Conservation (phyloP, 2,113 vertebrate species). For the Castor canadensis region DNA sequence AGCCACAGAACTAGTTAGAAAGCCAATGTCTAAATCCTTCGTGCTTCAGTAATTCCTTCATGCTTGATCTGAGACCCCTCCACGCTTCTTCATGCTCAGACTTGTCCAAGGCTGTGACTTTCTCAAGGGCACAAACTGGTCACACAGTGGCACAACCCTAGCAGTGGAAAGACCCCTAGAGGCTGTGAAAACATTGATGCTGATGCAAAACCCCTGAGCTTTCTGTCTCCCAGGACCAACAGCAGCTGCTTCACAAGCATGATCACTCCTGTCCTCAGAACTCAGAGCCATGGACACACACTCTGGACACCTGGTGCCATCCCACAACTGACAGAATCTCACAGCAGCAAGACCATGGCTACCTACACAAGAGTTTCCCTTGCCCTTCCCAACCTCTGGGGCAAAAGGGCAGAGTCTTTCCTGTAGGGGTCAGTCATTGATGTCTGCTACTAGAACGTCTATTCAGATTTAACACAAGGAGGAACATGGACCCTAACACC, state of each 20-base stretch:
- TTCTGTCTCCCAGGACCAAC: not conserved
- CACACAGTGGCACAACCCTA: not conserved
- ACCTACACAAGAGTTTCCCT: not conserved
- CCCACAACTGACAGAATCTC: not conserved
- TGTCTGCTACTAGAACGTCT: not conserved
- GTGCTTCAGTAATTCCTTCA: not conserved
- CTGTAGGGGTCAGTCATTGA: not conserved
- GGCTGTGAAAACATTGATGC: not conserved
- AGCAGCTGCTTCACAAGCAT: not conserved
- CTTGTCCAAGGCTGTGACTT: not conserved
- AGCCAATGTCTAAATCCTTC: not conserved
- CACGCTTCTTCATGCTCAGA: no score
- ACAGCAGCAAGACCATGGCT: not conserved
- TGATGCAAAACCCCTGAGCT: not conserved
- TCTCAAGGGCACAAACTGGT: not conserved
- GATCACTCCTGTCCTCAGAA: not conserved
- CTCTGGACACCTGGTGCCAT: not conserved
- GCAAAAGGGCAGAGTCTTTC: not conserved
- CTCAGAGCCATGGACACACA: not conserved
- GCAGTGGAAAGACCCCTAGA: not conserved
- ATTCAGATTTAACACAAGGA: not conserved
- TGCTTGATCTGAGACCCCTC: not conserved
- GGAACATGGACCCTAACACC: not conserved
- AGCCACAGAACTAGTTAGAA: not conserved
- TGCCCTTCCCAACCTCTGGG: not conserved